phyloP scores from a whole-genome alignment of 2,888 invertebrate species.

The Rhimphoctona megacephalus region DNA sequence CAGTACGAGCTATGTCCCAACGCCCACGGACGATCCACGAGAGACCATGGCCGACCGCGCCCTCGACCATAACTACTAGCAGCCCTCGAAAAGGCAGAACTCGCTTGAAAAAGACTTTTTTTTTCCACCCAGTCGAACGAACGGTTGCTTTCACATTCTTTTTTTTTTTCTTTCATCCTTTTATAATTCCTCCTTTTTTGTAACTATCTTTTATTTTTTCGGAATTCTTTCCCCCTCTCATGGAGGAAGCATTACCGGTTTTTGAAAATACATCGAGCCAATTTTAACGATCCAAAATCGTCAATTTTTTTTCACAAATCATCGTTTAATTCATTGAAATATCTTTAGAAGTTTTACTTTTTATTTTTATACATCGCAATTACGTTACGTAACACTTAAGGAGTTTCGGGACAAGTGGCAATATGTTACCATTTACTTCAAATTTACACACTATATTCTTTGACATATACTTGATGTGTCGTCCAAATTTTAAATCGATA shows the following conservation, averaged over 20 bases:
- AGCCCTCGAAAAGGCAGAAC: constrained; percentile 43
- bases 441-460: no score
- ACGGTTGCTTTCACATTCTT: constrained; percentile 29
- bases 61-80: constrained; percentile 67
- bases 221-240: neutral
- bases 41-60: constrained; percentile 64
- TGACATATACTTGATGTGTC: no score
- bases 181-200: neutral
- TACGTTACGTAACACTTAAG: neutral
- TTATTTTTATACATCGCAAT: neutral
- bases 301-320: neutral
- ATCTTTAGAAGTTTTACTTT: neutral
- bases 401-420: no score
- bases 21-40: constrained; percentile 58
- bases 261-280: neutral
- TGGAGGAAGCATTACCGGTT: neutral
- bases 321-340: neutral
- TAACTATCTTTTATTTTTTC: neutral
- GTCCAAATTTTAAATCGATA: no score
- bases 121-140: constrained; percentile 37
- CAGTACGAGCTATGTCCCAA: constrained; percentile 46
- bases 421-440: no score
- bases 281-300: neutral
- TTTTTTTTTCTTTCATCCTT: constrained; percentile 1
- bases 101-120: constrained; percentile 22